Conservation (phyloP, 2,797 vertebrate species). For the Sphenodon punctatus region DNA sequence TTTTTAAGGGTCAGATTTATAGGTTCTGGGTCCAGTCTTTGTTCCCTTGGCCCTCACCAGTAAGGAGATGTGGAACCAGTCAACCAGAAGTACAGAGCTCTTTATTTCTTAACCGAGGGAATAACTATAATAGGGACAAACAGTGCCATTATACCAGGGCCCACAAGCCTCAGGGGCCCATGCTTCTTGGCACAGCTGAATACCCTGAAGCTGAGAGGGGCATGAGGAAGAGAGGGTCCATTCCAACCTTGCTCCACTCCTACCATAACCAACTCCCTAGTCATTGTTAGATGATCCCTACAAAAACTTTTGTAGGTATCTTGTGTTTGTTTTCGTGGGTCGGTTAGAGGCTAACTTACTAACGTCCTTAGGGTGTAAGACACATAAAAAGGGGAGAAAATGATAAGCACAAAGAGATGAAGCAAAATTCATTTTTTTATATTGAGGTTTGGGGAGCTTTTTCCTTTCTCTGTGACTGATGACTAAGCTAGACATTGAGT, state of each 20-base stretch:
- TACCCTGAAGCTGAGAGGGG: too few species aligned
- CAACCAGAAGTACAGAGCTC: accelerated
- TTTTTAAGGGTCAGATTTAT: too few species aligned
- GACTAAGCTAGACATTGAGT: not conserved
- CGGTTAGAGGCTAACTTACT: not conserved
- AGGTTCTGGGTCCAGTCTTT: not conserved
- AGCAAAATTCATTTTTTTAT: not conserved
- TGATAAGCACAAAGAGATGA: not conserved
- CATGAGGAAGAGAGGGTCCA: too few species aligned
- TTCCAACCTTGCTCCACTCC: too few species aligned
- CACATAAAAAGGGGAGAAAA: not conserved
- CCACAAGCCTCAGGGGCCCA: too few species aligned
- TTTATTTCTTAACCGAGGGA: too few species aligned
- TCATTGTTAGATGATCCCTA: too few species aligned
- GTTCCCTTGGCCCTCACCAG: not conserved
- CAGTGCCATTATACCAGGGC: too few species aligned
- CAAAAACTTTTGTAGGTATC: not conserved
- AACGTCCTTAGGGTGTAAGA: not conserved
- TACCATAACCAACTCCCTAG: too few species aligned
- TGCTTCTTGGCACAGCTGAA: too few species aligned
- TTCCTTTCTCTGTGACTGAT: not conserved
- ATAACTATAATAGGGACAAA: too few species aligned
- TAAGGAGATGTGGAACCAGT: accelerated
- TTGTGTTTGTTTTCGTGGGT: not conserved
- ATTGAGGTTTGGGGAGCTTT: not conserved